Evolutionary conservation across 2,888 invertebrate species (phyloP).

Genomic region (Drosophila rubida): DNA sequence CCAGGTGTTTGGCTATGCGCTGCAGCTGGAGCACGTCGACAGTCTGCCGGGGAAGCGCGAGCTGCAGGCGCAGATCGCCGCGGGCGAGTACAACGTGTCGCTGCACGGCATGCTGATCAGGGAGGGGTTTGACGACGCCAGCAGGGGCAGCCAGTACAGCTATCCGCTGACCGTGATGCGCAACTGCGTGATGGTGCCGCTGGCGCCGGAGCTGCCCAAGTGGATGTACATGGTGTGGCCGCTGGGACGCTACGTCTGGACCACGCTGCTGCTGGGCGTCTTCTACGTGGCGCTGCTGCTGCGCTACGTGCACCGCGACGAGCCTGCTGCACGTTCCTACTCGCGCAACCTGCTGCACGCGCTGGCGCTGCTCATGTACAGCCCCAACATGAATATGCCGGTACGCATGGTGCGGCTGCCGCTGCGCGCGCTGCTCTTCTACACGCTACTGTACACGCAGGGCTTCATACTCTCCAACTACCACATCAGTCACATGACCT

Average conservation of each 20-base stretch:
- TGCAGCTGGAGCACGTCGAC: slow-evolving; percentile 54
- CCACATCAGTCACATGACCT: slow-evolving; percentile 78
- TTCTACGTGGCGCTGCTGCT: slow-evolving; percentile 77
- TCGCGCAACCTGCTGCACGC: slow-evolving; percentile 71
- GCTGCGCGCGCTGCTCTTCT: slow-evolving; percentile 68
- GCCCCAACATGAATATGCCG: slow-evolving; percentile 79
- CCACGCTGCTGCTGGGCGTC: slow-evolving; percentile 54
- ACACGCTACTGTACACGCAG: slow-evolving; percentile 63
- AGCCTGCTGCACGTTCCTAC: slow-evolving; percentile 35
- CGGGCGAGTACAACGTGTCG: slow-evolving; percentile 67
- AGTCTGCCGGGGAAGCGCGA: slow-evolving; percentile 48
- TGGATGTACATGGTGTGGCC: slow-evolving; percentile 81
- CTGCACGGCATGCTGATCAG: slow-evolving; percentile 56
- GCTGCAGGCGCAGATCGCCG: slow-evolving; percentile 47
- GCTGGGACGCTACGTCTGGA: slow-evolving; percentile 78
- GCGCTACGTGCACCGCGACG: slow-evolving; percentile 61
- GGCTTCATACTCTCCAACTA: slow-evolving; percentile 80
- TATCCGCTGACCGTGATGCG: slow-evolving; percentile 77
- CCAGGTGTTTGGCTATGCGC: slow-evolving; percentile 44
- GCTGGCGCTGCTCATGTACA: slow-evolving; percentile 73
- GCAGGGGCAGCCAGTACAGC: slow-evolving; percentile 50
- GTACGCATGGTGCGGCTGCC: slow-evolving; percentile 57
- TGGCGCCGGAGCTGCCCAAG: slow-evolving; percentile 80
- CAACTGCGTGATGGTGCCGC: slow-evolving; percentile 82
- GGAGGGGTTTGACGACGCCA: slow-evolving; percentile 6